These are phyloP conservation scores for Spilosoma lubricipeda DNA, from an alignment of 2,888 invertebrate genomes.

Conservation along the genomic window DNA sequence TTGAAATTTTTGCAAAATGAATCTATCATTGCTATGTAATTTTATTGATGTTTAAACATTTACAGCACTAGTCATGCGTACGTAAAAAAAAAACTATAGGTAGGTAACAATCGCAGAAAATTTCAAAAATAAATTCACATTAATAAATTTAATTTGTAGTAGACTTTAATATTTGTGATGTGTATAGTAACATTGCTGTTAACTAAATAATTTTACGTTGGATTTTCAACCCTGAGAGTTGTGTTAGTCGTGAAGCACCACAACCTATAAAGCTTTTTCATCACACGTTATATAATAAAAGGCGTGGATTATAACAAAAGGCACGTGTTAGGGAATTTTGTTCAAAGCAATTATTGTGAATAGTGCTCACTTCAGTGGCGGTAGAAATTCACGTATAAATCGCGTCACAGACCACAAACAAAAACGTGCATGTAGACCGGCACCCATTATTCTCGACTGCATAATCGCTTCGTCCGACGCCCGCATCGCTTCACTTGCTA, in stretches of 20 bases:
- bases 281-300: constrained; percentile 31
- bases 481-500: constrained; percentile 85
- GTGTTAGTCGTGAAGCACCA: constrained; percentile 8
- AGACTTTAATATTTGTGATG: background rate
- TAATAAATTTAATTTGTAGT: background rate
- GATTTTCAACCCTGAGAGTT: constrained; percentile 1
- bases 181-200: background rate
- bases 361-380: constrained; percentile 84
- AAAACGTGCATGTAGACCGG: constrained; percentile 86
- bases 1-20: too few relatives aligned
- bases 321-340: constrained; percentile 76
- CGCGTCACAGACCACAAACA: constrained; percentile 87
- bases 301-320: constrained; percentile 65
- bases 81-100: too few relatives aligned
- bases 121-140: too few relatives aligned
- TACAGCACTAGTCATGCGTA: too few relatives aligned
- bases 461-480: constrained; percentile 86
- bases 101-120: too few relatives aligned
- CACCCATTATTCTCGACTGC: constrained; percentile 86
- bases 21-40: too few relatives aligned
- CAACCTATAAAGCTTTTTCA: constrained; percentile 29
- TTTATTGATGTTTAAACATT: too few relatives aligned
- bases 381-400: constrained; percentile 85
- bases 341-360: constrained; percentile 85
- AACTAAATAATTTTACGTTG: background rate